Conservation (phyloP, 2,888 invertebrate genomes). For the Ochropacha duplaris region DNA sequence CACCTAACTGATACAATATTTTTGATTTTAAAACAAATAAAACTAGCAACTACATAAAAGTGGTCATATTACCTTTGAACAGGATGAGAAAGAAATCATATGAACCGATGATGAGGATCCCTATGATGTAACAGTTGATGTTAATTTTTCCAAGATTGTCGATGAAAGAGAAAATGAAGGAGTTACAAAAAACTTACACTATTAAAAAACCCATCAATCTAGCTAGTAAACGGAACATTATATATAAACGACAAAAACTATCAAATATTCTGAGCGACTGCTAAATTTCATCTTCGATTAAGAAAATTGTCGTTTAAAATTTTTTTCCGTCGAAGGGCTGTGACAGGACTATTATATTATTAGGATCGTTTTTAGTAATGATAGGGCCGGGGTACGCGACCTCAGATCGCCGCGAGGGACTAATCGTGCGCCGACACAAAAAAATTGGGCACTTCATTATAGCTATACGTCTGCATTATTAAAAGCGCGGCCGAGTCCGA, state of each 20-base stretch:
- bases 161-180: background rate
- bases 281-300: slow-evolving; percentile 72
- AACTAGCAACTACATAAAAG: background rate
- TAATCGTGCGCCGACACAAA: slow-evolving; percentile 65
- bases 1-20: background rate
- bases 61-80: slow-evolving; percentile 1
- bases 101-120: background rate
- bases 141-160: background rate
- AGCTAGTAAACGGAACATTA: slow-evolving; percentile 32
- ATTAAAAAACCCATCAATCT: slow-evolving; percentile 40
- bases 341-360: slow-evolving; percentile 82
- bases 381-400: slow-evolving; percentile 72
- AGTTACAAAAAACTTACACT: slow-evolving; percentile 29
- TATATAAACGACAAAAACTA: slow-evolving; percentile 54
- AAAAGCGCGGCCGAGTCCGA: slow-evolving; percentile 32
- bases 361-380: slow-evolving; percentile 80
- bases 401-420: slow-evolving; percentile 69
- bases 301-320: slow-evolving; percentile 75
- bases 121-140: background rate
- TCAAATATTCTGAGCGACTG: slow-evolving; percentile 67
- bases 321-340: slow-evolving; percentile 68
- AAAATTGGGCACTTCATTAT: slow-evolving; percentile 76
- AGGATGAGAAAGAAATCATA: slow-evolving; percentile 3
- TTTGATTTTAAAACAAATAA: background rate
- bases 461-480: slow-evolving; percentile 47